These are phyloP conservation scores for Pilophorus perplexus DNA, from an alignment of 2,888 invertebrate species.

Conservation along the genomic window DNA sequence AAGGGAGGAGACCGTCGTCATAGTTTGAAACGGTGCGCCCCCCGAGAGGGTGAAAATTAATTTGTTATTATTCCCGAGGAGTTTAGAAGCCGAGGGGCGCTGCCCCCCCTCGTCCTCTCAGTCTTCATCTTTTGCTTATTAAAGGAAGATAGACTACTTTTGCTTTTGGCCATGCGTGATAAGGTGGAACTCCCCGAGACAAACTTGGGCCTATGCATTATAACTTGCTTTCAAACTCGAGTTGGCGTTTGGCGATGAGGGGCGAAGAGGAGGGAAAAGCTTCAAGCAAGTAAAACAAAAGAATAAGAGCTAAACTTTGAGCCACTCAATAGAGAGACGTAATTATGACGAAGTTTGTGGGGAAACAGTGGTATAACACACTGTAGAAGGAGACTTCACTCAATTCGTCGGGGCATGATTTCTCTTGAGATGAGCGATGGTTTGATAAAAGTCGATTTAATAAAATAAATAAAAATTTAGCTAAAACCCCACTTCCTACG, in stretches of 20 bases:
- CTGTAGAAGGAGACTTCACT: too few species aligned
- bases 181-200: constrained; percentile 23
- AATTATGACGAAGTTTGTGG: background rate
- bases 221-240: background rate
- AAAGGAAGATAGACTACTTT: constrained; percentile 25
- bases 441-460: too few species aligned
- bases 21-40: too few species aligned
- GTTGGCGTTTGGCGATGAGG: background rate
- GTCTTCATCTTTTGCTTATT: constrained; percentile 15
- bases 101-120: background rate
- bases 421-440: too few species aligned
- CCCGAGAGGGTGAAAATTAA: constrained; percentile 2
- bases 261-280: too few species aligned
- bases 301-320: constrained; percentile 23
- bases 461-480: too few species aligned
- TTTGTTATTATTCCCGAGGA: constrained; percentile 19
- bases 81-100: constrained; percentile 13
- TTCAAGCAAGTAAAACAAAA: constrained; percentile 37
- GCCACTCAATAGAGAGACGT: background rate
- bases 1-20: too few species aligned
- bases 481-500: too few species aligned
- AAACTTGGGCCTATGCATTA: constrained; percentile 18
- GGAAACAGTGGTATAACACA: too few species aligned
- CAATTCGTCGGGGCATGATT: too few species aligned
- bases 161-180: constrained; percentile 29